Base-by-base conservation (phyloP, 2,888 invertebrate species). In the Polia nebulosa region DNA sequence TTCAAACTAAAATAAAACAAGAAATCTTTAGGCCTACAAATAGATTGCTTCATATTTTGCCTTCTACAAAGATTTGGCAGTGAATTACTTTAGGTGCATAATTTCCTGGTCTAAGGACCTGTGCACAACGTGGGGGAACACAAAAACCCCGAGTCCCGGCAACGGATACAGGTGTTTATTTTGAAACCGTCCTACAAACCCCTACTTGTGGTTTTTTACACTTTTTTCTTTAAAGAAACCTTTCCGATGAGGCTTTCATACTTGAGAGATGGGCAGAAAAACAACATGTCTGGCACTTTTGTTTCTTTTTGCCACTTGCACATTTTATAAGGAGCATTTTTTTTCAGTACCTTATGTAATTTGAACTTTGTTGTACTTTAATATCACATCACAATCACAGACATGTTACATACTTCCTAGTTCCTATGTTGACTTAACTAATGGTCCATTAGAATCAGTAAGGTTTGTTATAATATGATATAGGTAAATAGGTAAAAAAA, bases 121-220 rank as follows among this genome's bases (percentile, higher is more conserved):
- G 62, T 56, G 17, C 44, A 41, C 27, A 63, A 29, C 62, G 29
- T 29, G 41, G 61, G 59, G 58, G 66, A 66, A 70, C 60, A 77
- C 66, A 78, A 78, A 79, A 78, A 64, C 69, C 70, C 68, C 76
- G 65, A 68, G 70, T 75, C 78, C 71, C 66, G 72, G 73, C 84
- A 87, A 85, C 92, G 93, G 94, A 94, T 93, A 94, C 94, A 94
- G 94, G 92, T 94, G 94, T 87, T 87, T 85, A 85, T 85, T 86
- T 85, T 82, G 86, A 79, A 83, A 87, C 89, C 89, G 89, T 88
- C 85, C 89, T 88, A 87, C 87, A 88, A 92, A 90, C 89, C 89
- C 86, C 82, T 86, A 80, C 86, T 85, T 83, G 83, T 82, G 73
- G 72, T 77, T 85, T 89, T 89, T 88, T 87, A 76, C 58, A 72